Conservation (phyloP, 2,797 vertebrate genomes). For the Gallinago nigripennis region DNA sequence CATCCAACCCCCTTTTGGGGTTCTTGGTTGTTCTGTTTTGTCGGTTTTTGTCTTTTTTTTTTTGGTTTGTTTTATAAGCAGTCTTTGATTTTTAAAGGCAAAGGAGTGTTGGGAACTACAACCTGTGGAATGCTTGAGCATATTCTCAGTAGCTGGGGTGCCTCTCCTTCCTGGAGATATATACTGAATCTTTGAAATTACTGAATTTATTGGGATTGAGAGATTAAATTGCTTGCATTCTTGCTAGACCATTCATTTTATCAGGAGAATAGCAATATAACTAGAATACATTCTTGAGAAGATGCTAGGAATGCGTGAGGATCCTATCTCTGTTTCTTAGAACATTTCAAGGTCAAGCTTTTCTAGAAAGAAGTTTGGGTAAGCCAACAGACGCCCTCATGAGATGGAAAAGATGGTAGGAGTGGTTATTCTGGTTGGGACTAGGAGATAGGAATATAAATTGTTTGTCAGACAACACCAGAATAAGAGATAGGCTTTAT, state of each 20-base stretch:
- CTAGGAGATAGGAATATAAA: background rate
- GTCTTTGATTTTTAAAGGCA: background rate
- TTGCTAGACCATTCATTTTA: background rate
- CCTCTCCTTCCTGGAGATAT: background rate
- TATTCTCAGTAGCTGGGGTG: background rate
- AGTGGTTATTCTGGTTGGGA: background rate
- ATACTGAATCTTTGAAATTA: background rate
- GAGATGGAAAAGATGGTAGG: background rate
- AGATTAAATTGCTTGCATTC: background rate
- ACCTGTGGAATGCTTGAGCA: background rate
- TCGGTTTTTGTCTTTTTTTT: background rate
- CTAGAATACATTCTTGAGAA: background rate
- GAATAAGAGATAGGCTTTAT: background rate
- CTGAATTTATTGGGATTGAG: background rate
- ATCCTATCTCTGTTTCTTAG: background rate
- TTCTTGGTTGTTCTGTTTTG: background rate
- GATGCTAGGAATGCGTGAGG: background rate
- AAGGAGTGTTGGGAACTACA: background rate
- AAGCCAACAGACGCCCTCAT: background rate
- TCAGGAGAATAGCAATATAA: background rate
- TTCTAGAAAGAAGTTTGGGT: background rate
- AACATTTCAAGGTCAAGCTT: background rate
- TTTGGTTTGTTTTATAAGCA: background rate
- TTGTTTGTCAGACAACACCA: background rate
- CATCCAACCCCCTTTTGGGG: fast-evolving